Conservation (phyloP, 1,140 invertebrate genomes). For the Dendrolimus punctatus region DNA sequence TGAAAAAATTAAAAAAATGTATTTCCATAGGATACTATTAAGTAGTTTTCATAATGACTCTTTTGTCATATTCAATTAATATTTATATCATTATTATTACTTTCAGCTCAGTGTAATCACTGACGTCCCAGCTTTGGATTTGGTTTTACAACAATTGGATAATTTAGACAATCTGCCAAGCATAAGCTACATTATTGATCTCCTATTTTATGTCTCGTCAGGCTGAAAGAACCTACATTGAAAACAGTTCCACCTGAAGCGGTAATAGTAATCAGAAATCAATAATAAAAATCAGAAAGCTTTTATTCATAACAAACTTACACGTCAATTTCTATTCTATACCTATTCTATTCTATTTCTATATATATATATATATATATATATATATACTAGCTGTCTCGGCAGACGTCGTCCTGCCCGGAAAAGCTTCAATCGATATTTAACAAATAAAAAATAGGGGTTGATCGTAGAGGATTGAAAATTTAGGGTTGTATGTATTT, state of each 20-base stretch:
- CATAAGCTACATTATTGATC: constrained; percentile 68
- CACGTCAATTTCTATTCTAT: too few relatives aligned
- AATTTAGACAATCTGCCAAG: constrained; percentile 66
- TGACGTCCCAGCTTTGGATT: constrained; percentile 70
- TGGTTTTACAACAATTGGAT: constrained; percentile 69
- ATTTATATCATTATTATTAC: constrained; percentile 14
- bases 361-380: too few relatives aligned
- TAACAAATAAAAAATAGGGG: too few relatives aligned
- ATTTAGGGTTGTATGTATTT: too few relatives aligned
- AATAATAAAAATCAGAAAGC: constrained; percentile 3
- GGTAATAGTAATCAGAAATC: constrained; percentile 46
- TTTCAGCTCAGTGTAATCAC: constrained; percentile 73
- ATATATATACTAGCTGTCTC: too few relatives aligned
- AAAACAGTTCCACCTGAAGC: constrained; percentile 71
- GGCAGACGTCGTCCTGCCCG: too few relatives aligned
- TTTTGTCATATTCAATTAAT: constrained; percentile 2
- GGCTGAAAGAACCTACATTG: constrained; percentile 72
- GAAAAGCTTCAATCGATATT: too few relatives aligned
- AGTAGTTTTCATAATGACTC: not conserved
- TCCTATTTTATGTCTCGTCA: constrained; percentile 75
- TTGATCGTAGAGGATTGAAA: too few relatives aligned
- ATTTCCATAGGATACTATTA: constrained; percentile 5
- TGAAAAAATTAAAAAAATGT: not conserved
- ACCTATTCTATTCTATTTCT: too few relatives aligned
- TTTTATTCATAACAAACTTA: too few relatives aligned